phyloP scores from a whole-genome alignment of 2,113 vertebrate genomes.

The Chauna torquata region DNA sequence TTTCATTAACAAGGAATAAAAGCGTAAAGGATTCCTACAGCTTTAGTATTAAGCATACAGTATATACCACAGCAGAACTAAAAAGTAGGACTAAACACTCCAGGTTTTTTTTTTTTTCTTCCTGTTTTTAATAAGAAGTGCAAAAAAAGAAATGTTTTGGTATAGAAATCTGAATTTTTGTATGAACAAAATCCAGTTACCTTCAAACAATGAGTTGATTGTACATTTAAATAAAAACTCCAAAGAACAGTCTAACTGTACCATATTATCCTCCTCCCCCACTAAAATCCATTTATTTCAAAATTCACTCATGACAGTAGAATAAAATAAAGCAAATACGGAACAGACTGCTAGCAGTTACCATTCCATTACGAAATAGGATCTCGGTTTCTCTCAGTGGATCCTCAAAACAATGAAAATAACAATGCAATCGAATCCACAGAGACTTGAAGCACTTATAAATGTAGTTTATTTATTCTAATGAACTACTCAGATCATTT shows the following conservation, averaged over 20 bases:
- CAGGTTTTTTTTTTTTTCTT: not conserved
- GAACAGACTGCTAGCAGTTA: not conserved
- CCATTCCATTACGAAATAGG: not conserved
- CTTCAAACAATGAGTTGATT: not conserved
- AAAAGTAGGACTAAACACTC: not conserved
- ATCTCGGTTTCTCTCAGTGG: not conserved
- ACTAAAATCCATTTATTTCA: not conserved
- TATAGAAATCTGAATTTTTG: rapidly evolving
- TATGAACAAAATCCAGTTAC: not conserved
- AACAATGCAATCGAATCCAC: not conserved
- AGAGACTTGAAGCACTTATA: not conserved
- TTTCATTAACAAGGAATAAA: not conserved
- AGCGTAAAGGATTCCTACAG: not conserved
- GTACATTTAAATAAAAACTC: not conserved
- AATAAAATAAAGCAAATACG: not conserved
- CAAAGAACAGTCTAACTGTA: too few relatives aligned
- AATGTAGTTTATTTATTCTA: not conserved
- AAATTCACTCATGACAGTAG: not conserved
- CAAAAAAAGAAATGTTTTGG: rapidly evolving
- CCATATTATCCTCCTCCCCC: not conserved
- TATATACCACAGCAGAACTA: not conserved
- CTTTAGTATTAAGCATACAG: not conserved
- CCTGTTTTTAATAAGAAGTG: not conserved
- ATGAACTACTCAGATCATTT: not conserved
- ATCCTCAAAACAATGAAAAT: not conserved